Percentiles rank a stretch among this genome's conserved stretches.
phyloP scores from a whole-genome alignment of 2,888 invertebrate species.

The Hofmannophila pseudospretella region DNA sequence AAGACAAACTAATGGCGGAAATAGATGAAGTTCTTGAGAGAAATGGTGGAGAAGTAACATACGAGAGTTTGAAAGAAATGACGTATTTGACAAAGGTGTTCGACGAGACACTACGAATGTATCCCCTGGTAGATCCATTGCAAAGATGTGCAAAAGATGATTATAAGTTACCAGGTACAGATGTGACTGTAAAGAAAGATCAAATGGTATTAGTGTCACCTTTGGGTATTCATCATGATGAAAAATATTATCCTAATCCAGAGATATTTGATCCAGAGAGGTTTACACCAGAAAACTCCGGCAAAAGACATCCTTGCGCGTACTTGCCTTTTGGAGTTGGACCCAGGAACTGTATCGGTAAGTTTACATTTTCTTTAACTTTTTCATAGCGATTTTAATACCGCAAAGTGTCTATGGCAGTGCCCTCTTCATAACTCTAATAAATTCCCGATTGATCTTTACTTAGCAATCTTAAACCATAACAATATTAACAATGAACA shows the following conservation, averaged over 20 bases:
- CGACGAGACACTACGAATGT: conserved; percentile 57
- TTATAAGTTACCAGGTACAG: conserved; percentile 39
- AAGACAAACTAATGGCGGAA: conserved; percentile 36
- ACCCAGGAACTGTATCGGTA: conserved; percentile 21
- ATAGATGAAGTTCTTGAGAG: conserved; percentile 37
- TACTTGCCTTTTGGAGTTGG: conserved; percentile 22
- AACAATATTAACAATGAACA: too few relatives aligned
- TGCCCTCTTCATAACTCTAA: too few relatives aligned
- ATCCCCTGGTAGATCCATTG: conserved; percentile 50
- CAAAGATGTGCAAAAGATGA: conserved; percentile 38
- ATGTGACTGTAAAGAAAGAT: conserved; percentile 32
- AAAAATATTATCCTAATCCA: conserved; percentile 39
- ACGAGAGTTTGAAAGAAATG: conserved; percentile 41
- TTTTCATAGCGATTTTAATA: too few relatives aligned
- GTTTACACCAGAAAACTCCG: conserved; percentile 22
- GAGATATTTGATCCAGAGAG: conserved; percentile 32
- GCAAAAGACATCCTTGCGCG: conserved; percentile 13
- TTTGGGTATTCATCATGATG: conserved; percentile 43
- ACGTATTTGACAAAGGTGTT: conserved; percentile 47
- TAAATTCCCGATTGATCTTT: too few relatives aligned
- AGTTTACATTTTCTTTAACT: too few relatives aligned
- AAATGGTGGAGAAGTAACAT: conserved; percentile 35
- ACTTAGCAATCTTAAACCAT: too few relatives aligned
- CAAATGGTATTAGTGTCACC: conserved; percentile 31
- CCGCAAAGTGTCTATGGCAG: too few relatives aligned